Evolutionary conservation across 2,797 vertebrate species (phyloP), one percentile per base, ranked within the genome.

Genomic region (Oreortyx pictus): DNA sequence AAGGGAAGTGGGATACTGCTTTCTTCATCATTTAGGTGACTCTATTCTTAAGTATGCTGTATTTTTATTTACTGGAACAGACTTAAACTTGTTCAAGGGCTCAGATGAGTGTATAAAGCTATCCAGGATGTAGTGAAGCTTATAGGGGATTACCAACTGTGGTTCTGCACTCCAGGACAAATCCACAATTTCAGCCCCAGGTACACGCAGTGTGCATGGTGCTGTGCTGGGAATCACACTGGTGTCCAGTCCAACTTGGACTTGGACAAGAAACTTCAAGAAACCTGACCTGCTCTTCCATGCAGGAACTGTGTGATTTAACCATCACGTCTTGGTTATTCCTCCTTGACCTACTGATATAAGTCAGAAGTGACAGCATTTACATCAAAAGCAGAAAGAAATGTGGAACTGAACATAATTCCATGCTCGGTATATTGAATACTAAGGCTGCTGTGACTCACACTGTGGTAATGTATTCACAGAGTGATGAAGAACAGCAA

Each of bases 401-500:
- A 70, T 31, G 22, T 2, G 35, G 43, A 70, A 35, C 44, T 1
- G 15, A 80, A n/a, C 10, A 3, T 0, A n/a, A 18, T 41, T 35
- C 22, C 23, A 15, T 0, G 1, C 37, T 73, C 4, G 0, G 25
- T 85, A 29, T 50, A 68, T 20, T 1, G 18, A 67, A 41, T 4
- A 11, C 56, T 44, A 56, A 76, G 76, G 50, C 56, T 86, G 64
- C 60, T 50, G 77, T 79, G 86, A 88, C 27, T 92, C 78, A 57
- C 3, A 0, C 20, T 2, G 29, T 44, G 83, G 47, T 50, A 82
- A 91, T 56, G 8, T 43, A 50, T 91, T 85, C 33, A 2, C 25
- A 49, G 54, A 70, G 39, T 6, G 83, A 50, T 20, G 66, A 43
- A 46, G 44, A 92, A 15, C 54, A 83, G 60, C 49, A 68, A 88